Evolutionary conservation across 2,888 invertebrate species (phyloP), one percentile per base, ranked within the genome.

Genomic region (Ichneumon xanthorius): DNA sequence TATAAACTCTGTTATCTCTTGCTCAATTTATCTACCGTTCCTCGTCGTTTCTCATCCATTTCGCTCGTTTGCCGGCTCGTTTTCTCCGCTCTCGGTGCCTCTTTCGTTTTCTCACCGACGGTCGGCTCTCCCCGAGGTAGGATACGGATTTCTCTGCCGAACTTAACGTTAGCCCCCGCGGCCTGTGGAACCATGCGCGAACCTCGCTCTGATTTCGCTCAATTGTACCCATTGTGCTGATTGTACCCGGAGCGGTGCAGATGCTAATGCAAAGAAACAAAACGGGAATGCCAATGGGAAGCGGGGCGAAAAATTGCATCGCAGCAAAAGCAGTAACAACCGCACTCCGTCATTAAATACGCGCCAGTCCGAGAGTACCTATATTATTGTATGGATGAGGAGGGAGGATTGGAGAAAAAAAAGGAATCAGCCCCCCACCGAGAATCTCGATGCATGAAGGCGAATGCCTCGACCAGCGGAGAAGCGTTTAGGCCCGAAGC

Each of bases 261-360:
- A 9, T 26, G 50, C 55, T 53, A 50, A 50, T 71, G 63, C 40
- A 48, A 58, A 65, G 76, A 77, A 4, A 33, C 37, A 37, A 61
- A 82, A 50, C 50, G 70, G 30, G 70, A 71, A 58, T n/a, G 67
- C 26, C 37, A 48, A 30, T 45, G 45, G n/a, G 50, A 73, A 6
- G 58, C 33, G 33, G n/a, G 72, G 22, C 67, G 45, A 79, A 80
- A 65, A 82, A 71, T 71, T 67, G 82, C 76, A 85, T 82, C 71
- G 72, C 50, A 16, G 85, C 79, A 80, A 82, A 79, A 85, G 82
- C 79, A 80, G 75, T 30, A 85, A 45, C 72, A 79, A 76, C 71
- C 75, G 67, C 58, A 67, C 75, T 85, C 85, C 79, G 85, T 85
- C 85, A 85, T 85, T 85, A 85, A 85, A 70, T 80, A 68, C 79